Evolutionary conservation across 2,113 vertebrate species (phyloP), one percentile per base, ranked within the genome.

Genomic region (Nothobranchius kuhntae): DNA sequence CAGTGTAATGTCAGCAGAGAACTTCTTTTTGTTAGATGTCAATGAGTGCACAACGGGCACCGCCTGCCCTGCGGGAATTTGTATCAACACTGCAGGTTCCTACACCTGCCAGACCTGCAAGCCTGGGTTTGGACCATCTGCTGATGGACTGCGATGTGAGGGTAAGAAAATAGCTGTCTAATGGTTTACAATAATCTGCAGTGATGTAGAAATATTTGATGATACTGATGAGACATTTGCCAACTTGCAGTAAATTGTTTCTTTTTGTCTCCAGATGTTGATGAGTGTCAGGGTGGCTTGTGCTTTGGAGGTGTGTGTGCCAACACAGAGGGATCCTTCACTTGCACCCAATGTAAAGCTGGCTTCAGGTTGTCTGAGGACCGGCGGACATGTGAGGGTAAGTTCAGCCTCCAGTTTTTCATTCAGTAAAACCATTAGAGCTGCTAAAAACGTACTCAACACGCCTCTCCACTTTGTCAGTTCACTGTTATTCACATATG

Each of bases 281-380:
- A 98, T 7, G 96, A 98, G 69, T 98, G 95, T 13, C 81, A 83
- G 62, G 83, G 50, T 45, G 80, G 89, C 62, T 65, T 92, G 5
- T 98, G 96, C 81, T 89, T 86, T 1, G 84, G 82, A 0, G 93
- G 93, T 12, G 91, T 95, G 76, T 98, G 95, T 81, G 86, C 92
- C 78, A 97, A 98, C 86, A 94, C 91, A 0, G 89, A 94, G 38
- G 96, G 95, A 61, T 98, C 94, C 44, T 98, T 94, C 68, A 87
- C 89, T 77, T 98, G 96, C 67, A 91, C 89, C 30, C 73, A 88
- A 71, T 98, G 95, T 65, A 90, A 92, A 11, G 40, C 85, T 0
- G 96, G 96, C 69, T 97, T 95, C 61, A 59, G 80, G 4, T 74
- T 94, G 52, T 95, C 95, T 38, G 86, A 91, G 45, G 94, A 95